These are phyloP conservation scores for Myiotriccus ornatus DNA, from an alignment of 2,797 vertebrate species.

Conservation along the genomic window DNA sequence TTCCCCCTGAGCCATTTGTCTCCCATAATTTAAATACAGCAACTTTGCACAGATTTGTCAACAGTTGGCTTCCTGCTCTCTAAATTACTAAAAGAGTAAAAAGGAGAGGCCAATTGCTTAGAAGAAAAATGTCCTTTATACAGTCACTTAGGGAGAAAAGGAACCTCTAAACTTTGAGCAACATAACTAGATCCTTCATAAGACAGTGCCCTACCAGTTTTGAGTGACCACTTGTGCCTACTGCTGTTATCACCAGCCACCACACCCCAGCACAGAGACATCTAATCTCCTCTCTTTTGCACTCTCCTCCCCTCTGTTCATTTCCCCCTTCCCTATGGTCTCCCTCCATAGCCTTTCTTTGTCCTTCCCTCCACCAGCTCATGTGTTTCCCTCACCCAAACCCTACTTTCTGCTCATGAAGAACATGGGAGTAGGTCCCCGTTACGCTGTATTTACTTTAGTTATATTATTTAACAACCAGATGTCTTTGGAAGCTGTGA, in stretches of 20 bases:
- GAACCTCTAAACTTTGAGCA: background rate
- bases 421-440: background rate
- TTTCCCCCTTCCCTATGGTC: background rate
- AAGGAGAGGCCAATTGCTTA: background rate
- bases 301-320: background rate
- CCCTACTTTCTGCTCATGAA: background rate
- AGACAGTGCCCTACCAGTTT: background rate
- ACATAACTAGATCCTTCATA: accelerated
- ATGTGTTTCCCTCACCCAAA: background rate
- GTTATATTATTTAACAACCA: slow-evolving; percentile 1
- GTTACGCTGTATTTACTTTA: background rate
- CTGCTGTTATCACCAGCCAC: background rate
- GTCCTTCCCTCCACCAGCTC: background rate
- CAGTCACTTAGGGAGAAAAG: background rate
- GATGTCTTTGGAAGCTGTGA: background rate
- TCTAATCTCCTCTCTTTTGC: background rate
- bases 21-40: background rate
- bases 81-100: background rate
- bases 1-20: background rate
- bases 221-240: background rate
- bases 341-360: background rate
- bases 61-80: background rate
- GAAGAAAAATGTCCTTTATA: background rate
- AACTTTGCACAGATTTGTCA: background rate
- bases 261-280: accelerated